Evolutionary conservation across 37 sponge, comb jelly and placozoan genomes (phyloP).

Genomic region (Halichondria panicea): DNA sequence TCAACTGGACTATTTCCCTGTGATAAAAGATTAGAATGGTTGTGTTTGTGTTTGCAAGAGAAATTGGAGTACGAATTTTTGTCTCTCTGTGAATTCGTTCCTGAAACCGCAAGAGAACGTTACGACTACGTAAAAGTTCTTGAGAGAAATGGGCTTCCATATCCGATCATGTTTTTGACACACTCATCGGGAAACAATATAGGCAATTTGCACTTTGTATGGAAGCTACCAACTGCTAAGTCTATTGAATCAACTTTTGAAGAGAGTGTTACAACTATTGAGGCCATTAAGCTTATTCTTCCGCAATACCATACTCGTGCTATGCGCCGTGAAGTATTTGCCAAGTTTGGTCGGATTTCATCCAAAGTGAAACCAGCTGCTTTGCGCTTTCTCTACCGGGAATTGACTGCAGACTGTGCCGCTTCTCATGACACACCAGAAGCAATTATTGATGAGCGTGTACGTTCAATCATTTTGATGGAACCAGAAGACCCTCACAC

Average conservation of each 20-base stretch:
- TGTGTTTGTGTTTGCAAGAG: slow-evolving; percentile 1
- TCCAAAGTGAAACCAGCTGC: slow-evolving; percentile 14
- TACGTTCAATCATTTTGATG: slow-evolving; percentile 14
- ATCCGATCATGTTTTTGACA: slow-evolving; percentile 4
- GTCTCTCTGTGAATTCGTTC: slow-evolving; percentile 8
- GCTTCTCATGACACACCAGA: slow-evolving; percentile 11
- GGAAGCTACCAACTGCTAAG: slow-evolving; percentile 32
- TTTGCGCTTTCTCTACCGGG: slow-evolving; percentile 27
- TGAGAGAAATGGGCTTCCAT: slow-evolving; percentile 2
- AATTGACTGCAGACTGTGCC: slow-evolving; percentile 29
- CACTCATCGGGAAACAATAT: slow-evolving; percentile 53
- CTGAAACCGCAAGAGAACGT: neutral
- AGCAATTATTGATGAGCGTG: slow-evolving; percentile 27
- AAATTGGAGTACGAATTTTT: neutral
- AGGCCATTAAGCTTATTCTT: slow-evolving; percentile 19
- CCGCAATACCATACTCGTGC: slow-evolving; percentile 33
- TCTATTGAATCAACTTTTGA: neutral
- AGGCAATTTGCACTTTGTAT: slow-evolving; percentile 52
- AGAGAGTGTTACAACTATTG: slow-evolving; percentile 25
- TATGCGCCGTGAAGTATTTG: slow-evolving; percentile 13
- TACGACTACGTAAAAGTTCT: slow-evolving; percentile 15
- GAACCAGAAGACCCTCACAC: slow-evolving; percentile 33
- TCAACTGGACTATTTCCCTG: neutral
- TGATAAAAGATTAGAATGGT: neutral
- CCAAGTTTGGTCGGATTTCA: slow-evolving; percentile 49